Conservation (phyloP, 2,888 invertebrate species). For the Zaprionus lineosus region DNA sequence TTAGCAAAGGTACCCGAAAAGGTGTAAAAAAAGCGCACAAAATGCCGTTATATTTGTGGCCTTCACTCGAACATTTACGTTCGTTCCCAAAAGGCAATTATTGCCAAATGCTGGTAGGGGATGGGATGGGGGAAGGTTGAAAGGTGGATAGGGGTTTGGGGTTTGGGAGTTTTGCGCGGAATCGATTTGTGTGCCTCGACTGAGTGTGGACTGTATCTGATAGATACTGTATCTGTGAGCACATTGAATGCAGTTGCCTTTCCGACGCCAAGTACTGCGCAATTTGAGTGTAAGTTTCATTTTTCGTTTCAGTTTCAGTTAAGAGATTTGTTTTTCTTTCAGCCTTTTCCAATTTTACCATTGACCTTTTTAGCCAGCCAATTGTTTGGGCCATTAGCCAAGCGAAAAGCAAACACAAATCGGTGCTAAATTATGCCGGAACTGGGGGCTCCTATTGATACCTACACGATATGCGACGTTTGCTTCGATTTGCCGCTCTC, state of each 20-base stretch:
- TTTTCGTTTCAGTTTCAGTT: too few relatives aligned
- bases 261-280: slow-evolving; percentile 63
- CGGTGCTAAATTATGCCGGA: slow-evolving; percentile 77
- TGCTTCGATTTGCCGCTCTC: slow-evolving; percentile 5
- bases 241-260: slow-evolving; percentile 46
- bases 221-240: too few relatives aligned
- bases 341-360: slow-evolving; percentile 60
- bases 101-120: slow-evolving; percentile 24
- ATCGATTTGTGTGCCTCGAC: slow-evolving; percentile 42
- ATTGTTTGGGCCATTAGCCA: slow-evolving; percentile 64
- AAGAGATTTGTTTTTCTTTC: neutral
- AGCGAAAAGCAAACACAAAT: slow-evolving; percentile 74
- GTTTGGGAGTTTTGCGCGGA: too few relatives aligned
- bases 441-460: slow-evolving; percentile 47
- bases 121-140: neutral
- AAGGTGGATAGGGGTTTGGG: too few relatives aligned
- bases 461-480: slow-evolving; percentile 49
- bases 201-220: too few relatives aligned
- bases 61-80: slow-evolving; percentile 40
- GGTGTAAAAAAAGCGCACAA: neutral
- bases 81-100: slow-evolving; percentile 45
- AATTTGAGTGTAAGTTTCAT: too few relatives aligned
- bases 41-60: slow-evolving; percentile 43
- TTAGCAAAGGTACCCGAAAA: neutral
- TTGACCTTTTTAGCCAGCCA: slow-evolving; percentile 64